phyloP scores from a whole-genome alignment of 2,797 vertebrate genomes.

The Pipistrellus pipistrellus region DNA sequence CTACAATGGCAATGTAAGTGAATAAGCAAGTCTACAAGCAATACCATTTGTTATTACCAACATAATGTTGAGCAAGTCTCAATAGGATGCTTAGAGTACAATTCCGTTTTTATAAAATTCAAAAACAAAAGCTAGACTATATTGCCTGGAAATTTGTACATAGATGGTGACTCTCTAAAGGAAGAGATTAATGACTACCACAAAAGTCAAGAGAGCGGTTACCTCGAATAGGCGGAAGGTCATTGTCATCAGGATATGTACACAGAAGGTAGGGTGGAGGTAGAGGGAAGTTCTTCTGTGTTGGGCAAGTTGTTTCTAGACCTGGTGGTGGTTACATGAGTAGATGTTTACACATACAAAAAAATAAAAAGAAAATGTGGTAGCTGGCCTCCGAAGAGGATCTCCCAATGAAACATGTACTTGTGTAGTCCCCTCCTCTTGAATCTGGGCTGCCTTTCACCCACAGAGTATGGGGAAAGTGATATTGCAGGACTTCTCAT shows the following conservation, averaged over 20 bases:
- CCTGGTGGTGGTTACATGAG: background rate
- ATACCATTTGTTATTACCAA: background rate
- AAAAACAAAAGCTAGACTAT: conserved; percentile 15
- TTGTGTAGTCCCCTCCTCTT: background rate
- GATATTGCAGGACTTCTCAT: background rate
- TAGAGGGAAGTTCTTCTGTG: background rate
- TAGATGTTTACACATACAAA: background rate
- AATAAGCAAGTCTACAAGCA: background rate
- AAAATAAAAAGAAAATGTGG: background rate
- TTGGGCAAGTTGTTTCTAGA: background rate
- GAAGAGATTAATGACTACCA: background rate
- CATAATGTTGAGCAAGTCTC: background rate
- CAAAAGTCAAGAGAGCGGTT: background rate
- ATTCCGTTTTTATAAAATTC: background rate
- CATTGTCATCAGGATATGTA: background rate
- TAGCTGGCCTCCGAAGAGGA: background rate
- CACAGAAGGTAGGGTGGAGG: too few species aligned
- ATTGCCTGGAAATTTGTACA: background rate
- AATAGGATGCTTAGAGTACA: background rate
- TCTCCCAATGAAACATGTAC: background rate
- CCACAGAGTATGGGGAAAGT: background rate
- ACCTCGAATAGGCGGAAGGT: background rate
- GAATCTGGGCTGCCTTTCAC: background rate
- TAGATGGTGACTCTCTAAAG: background rate
- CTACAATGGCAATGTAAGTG: background rate